These are phyloP conservation scores for Anoura caudifer DNA, from an alignment of 2,113 vertebrate genomes.

Conservation along the genomic window DNA sequence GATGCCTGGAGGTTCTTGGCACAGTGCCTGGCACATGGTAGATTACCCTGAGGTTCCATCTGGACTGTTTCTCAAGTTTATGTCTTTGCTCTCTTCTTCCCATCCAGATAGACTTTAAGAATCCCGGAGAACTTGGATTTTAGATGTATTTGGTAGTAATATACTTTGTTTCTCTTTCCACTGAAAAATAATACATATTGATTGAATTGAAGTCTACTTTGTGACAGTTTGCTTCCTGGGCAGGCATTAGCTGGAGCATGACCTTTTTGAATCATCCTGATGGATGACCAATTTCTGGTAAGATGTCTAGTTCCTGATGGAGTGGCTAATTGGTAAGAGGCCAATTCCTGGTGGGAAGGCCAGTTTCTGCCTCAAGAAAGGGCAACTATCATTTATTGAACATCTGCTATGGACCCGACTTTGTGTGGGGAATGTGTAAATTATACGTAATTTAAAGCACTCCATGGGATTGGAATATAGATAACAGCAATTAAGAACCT, in stretches of 20 bases:
- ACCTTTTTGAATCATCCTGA: not conserved
- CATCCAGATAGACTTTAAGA: not conserved
- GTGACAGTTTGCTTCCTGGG: not conserved
- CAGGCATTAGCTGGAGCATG: not conserved
- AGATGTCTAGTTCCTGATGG: not conserved
- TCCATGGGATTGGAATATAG: not conserved
- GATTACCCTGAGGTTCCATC: too few relatives aligned
- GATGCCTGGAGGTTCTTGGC: not conserved
- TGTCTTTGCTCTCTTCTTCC: not conserved
- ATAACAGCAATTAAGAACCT: not conserved
- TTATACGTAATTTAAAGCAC: not conserved
- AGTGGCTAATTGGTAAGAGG: not conserved
- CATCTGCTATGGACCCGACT: not conserved
- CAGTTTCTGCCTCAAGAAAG: conserved; percentile 7
- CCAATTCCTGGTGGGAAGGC: not conserved
- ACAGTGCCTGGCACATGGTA: not conserved
- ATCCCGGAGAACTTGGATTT: not conserved
- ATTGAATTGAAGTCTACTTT: not conserved
- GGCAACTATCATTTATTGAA: not conserved
- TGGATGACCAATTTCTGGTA: not conserved
- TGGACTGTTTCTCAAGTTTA: not conserved
- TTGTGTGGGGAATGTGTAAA: not conserved
- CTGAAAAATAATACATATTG: not conserved
- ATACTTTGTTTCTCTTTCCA: not conserved
- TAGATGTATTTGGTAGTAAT: not conserved